Percentiles rank a stretch among this genome's conserved stretches.
These are phyloP conservation scores for Propithecus deckenii DNA, from an alignment of 2,797 vertebrate genomes.

Conservation along the genomic window DNA sequence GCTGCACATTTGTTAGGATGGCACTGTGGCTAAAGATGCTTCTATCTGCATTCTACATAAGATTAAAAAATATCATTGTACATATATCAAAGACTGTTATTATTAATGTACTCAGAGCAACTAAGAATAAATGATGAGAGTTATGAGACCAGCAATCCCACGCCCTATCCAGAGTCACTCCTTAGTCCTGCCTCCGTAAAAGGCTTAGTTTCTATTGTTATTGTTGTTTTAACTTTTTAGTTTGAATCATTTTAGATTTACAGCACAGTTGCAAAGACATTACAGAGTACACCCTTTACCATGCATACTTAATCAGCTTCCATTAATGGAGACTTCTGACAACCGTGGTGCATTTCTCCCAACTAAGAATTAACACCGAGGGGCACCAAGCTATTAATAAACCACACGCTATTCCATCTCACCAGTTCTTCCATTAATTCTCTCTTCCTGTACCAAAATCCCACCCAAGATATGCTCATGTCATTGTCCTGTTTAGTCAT, in stretches of 20 bases:
- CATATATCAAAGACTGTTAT: no score
- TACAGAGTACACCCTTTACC: background rate
- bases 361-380: background rate
- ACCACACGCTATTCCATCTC: fast-evolving
- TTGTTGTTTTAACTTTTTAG: background rate
- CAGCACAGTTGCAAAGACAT: background rate
- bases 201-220: no score
- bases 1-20: background rate
- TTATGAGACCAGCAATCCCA: fast-evolving
- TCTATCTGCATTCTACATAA: background rate
- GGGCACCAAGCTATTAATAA: fast-evolving
- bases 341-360: fast-evolving
- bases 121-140: background rate
- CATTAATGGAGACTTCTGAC: background rate
- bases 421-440: no score
- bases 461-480: no score
- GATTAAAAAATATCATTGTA: no score
- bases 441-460: background rate
- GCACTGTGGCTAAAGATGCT: background rate
- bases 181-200: no score
- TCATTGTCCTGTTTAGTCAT: background rate
- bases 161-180: background rate
- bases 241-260: background rate
- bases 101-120: background rate
- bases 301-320: no score